Evolutionary conservation across 2,797 vertebrate species (phyloP), one percentile per base, ranked within the genome.

Genomic region (Cyprinella venusta): DNA sequence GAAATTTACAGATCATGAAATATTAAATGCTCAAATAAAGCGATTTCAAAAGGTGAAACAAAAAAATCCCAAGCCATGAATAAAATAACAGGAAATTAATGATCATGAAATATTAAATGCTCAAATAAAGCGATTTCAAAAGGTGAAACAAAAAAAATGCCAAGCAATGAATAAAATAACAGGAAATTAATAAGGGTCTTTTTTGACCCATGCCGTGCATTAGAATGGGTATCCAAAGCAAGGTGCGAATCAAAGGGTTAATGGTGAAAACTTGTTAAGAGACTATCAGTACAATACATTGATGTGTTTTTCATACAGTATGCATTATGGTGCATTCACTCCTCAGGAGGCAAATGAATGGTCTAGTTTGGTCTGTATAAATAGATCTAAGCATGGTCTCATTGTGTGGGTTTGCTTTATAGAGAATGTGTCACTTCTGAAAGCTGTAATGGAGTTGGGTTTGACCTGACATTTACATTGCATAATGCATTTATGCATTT

Each of bases 381-480:
- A 77, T 48, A 40, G 40, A 64, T 64, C 75, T 64, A 40, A 76
- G 16, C n/a, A 45, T 76, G 54, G 56, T 45, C 38, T 63, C 75
- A 6, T 16, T 16, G 59, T 2, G 76, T 64, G 76, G 59, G 40
- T 48, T 12, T 63, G 18, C 38, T 45, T 45, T 63, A 18, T 15
- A 48, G n/a, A 45, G 38, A 64, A 42, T 30, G 40, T 77, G 24
- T 64, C 75, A 77, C 75, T 64, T 64, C 38, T 63, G 40, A 77
- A 77, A 64, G 38, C 56, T 63, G 10, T 77, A 45, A 48, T 77
- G 24, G 76, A 8, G 8, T 42, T 40, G 40, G 30, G 19, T 77
- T 77, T 77, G 56, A 45, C 56, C 24, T 63, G 38, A 61, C 63
- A 64, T 48, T 77, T 77, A 64, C 15, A 64, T 77, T 77, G 40